Conservation (phyloP, 2,113 vertebrate species). For the Nothobranchius kuhntae region DNA sequence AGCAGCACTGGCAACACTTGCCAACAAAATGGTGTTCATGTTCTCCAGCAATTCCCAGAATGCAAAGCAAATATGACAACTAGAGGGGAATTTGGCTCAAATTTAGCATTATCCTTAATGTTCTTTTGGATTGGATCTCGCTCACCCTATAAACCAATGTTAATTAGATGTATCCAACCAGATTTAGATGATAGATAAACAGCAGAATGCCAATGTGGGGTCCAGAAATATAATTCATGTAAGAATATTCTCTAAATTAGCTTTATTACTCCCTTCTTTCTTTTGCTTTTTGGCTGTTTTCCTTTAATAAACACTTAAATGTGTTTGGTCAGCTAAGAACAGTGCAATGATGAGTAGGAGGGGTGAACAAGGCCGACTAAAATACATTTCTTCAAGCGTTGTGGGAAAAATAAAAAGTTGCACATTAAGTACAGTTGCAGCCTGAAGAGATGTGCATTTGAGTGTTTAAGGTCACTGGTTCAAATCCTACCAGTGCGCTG, state of each 20-base stretch:
- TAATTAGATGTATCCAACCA: not conserved
- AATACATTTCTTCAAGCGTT: slow-evolving; percentile 11
- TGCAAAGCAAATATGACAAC: no score
- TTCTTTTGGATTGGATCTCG: no score
- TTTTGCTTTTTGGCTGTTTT: slow-evolving; percentile 36
- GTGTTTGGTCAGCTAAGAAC: slow-evolving; percentile 23
- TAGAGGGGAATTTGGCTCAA: no score
- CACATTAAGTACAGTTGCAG: slow-evolving; percentile 18
- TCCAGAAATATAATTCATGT: no score
- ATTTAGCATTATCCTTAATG: no score
- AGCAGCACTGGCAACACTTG: no score
- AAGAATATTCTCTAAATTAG: no score
- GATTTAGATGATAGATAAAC: not conserved
- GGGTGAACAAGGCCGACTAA: slow-evolving; percentile 25
- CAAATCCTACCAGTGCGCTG: slow-evolving; percentile 15
- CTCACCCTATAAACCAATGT: not conserved
- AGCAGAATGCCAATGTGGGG: no score
- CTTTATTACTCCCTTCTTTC: not conserved
- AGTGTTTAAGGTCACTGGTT: slow-evolving; percentile 37
- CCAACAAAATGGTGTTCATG: no score
- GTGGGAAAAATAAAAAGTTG: not conserved
- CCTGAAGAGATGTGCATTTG: slow-evolving; percentile 19
- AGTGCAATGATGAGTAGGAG: slow-evolving; percentile 10
- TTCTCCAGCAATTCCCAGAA: no score
- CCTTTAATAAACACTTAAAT: slow-evolving; percentile 54